Base-by-base conservation (phyloP, 2,113 vertebrate genomes). In the Ciconia boyciana region DNA sequence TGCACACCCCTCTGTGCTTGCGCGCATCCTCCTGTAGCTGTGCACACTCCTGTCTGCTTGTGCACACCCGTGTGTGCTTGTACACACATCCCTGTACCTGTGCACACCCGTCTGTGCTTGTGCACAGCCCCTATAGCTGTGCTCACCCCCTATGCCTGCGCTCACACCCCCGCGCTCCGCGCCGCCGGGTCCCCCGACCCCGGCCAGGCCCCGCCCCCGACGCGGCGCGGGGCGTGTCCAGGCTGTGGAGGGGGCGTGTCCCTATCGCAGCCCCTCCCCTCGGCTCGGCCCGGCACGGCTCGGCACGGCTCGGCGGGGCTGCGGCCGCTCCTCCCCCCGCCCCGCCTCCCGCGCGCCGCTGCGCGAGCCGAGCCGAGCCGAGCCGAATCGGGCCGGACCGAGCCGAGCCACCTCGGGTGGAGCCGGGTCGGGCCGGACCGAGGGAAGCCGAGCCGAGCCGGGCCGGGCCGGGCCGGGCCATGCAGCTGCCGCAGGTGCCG, bases 401-500 rank as follows among this genome's bases (percentile, higher is more conserved):
- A n/a, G 39, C 22, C 43, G 65, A 32, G 9, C 32, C 36, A 31
- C 77, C 46, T 26, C 51, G 51, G 13, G 51, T 26, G 24, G 51
- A n/a, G 69, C 72, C 41, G n/a, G 12, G 16, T 70, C 46, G 65
- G 22, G 55, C 60, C 75, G 52, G 60, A 74, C 83, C 78, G 91
- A 69, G 89, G 83, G 93, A 57, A 39, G 43, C 21, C 61, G 25
- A 28, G 69, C 74, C 41, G 29, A 13, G 20, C 83, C 46, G 65
- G 18, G 55, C 60, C 81, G 48, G 55, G 82, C 83, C 82, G 91
- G 78, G 89, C 86, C 95, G 36, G 36, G 36, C 36, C 36, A 97
- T 97, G 96, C 96, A 97, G 93, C 92, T 97, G 76, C 94, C 95
- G 71, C 95, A 96, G 83, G 91, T 96, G 79, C 75, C 90, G 90